A percentile compares a stretch with the other conserved stretches of the same genome.
Conservation (phyloP, 2,888 invertebrate genomes). For the Hetaerina titia region DNA sequence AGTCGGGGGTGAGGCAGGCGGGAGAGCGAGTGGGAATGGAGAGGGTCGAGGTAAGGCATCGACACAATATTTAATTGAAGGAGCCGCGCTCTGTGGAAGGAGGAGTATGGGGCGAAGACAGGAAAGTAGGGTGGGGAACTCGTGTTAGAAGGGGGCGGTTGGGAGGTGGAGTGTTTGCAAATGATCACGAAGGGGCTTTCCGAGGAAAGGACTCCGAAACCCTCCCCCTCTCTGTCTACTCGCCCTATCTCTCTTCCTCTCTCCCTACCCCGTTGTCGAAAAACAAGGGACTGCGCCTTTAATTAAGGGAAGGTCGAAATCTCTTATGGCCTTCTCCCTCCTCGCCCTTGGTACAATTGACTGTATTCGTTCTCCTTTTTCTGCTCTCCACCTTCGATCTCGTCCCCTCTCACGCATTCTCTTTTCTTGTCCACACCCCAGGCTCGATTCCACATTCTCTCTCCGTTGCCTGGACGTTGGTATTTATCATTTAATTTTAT, state of each 20-base stretch:
- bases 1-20: background rate
- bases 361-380: conserved; percentile 21
- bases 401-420: background rate
- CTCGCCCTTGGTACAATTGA: conserved; percentile 39
- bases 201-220: background rate
- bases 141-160: background rate
- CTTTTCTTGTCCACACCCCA: background rate
- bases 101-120: background rate
- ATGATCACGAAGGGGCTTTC: conserved; percentile 18
- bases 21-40: background rate
- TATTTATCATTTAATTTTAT: conserved; percentile 9
- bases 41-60: conserved; percentile 18
- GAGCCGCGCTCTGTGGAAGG: conserved; percentile 24
- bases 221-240: background rate
- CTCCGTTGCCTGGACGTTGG: background rate
- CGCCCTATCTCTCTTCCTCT: background rate
- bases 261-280: background rate
- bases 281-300: conserved; percentile 56
- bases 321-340: conserved; percentile 2
- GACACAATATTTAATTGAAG: conserved; percentile 62
- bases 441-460: background rate
- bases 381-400: background rate
- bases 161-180: conserved; percentile 39
- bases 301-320: conserved; percentile 59
- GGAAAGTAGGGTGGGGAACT: background rate